phyloP scores from a whole-genome alignment of 2,888 invertebrate genomes.

The Antheraea yamamai region DNA sequence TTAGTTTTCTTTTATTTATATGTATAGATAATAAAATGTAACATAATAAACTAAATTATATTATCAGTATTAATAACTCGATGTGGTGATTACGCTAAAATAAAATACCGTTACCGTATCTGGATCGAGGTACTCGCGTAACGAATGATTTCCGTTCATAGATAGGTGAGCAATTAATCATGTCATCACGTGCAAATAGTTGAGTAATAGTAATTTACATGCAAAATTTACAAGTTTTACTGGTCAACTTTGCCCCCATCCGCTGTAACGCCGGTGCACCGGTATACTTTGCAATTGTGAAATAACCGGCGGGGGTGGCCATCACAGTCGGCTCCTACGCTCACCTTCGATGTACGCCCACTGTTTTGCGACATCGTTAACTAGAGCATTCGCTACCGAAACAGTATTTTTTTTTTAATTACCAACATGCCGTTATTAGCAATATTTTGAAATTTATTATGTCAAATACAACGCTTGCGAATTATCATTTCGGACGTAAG shows the following conservation, averaged over 20 bases:
- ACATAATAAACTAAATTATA: neutral
- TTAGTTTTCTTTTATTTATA: too few relatives aligned
- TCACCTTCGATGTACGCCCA: constrained; percentile 65
- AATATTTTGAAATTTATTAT: constrained; percentile 35
- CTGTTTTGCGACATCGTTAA: constrained; percentile 69
- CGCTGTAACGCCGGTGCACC: constrained; percentile 36
- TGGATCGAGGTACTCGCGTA: constrained; percentile 6
- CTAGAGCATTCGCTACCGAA: constrained; percentile 71
- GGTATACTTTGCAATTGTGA: constrained; percentile 59
- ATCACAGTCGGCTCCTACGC: constrained; percentile 71
- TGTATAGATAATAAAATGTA: constrained; percentile 1
- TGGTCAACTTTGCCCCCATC: constrained; percentile 49
- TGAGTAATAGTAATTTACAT: constrained; percentile 9
- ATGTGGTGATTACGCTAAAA: neutral
- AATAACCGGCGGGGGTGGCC: constrained; percentile 60
- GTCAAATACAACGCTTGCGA: neutral
- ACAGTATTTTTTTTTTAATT: constrained; percentile 61
- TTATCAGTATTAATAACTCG: neutral
- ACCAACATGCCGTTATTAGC: constrained; percentile 54
- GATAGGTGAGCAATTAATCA: constrained; percentile 9
- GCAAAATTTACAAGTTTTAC: constrained; percentile 25
- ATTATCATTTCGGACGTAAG: constrained; percentile 34
- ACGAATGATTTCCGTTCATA: constrained; percentile 1
- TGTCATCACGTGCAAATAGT: constrained; percentile 17
- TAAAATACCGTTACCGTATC: neutral